Evolutionary conservation across 2,888 invertebrate genomes (phyloP).

Genomic region (Anticlea derivata): DNA sequence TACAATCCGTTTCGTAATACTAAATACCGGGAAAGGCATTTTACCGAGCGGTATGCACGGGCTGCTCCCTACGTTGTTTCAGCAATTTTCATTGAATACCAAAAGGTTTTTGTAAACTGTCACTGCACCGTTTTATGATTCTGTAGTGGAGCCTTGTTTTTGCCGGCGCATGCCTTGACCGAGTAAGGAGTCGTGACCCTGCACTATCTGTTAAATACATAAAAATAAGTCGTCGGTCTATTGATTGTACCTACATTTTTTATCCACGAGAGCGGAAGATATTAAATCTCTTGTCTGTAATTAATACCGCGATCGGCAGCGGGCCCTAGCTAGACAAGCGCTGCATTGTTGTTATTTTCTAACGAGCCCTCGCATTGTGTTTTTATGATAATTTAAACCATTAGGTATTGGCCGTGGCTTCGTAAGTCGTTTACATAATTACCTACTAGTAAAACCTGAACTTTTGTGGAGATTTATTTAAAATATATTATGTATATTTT

Average conservation of each 20-base stretch:
- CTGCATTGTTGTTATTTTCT: slow-evolving; percentile 59
- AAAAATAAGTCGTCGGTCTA: slow-evolving; percentile 51
- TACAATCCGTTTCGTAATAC: slow-evolving; percentile 45
- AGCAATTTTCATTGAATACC: background rate
- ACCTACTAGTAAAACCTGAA: slow-evolving; percentile 13
- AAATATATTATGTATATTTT: background rate
- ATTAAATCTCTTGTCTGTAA: slow-evolving; percentile 51
- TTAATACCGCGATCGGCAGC: slow-evolving; percentile 49
- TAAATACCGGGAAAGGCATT: slow-evolving; percentile 40
- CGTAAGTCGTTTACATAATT: slow-evolving; percentile 22
- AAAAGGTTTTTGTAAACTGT: background rate
- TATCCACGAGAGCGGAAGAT: slow-evolving; percentile 60
- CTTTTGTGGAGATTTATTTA: slow-evolving; percentile 18
- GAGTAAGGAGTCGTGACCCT: slow-evolving; percentile 49
- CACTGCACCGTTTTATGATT: background rate
- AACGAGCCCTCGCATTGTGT: slow-evolving; percentile 44
- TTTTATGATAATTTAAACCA: slow-evolving; percentile 39
- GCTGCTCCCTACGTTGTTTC: background rate
- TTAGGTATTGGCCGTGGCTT: slow-evolving; percentile 20
- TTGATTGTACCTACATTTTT: slow-evolving; percentile 57
- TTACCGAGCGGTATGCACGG: slow-evolving; percentile 24
- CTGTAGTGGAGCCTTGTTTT: slow-evolving; percentile 2
- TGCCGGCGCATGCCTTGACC: slow-evolving; percentile 54
- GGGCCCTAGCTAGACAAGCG: slow-evolving; percentile 38
- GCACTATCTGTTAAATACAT: slow-evolving; percentile 50